phyloP scores from a whole-genome alignment of 2,888 invertebrate species.

The Quadroppia sp. region DNA sequence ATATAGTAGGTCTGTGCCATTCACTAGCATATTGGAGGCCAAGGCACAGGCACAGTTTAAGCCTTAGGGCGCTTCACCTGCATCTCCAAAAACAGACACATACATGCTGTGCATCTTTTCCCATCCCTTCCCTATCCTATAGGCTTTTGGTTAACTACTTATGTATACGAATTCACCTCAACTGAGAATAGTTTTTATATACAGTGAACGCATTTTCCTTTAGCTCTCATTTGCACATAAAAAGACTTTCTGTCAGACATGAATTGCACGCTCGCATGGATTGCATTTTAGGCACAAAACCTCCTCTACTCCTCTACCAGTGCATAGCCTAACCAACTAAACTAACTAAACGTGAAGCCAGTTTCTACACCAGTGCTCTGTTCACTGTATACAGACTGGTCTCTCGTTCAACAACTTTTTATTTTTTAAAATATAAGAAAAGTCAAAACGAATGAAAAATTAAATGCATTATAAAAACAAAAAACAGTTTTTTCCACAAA shows the following conservation, averaged over 20 bases:
- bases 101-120: constrained; percentile 28
- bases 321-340: constrained; percentile 21
- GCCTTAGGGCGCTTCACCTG: constrained; percentile 35
- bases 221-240: constrained; percentile 41
- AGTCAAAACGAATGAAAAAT: constrained; percentile 21
- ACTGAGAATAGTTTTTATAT: constrained; percentile 1
- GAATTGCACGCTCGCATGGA: constrained; percentile 30
- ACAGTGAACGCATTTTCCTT: constrained; percentile 35
- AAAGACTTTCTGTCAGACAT: constrained; percentile 36
- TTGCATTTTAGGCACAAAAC: background rate
- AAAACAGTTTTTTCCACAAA: background rate
- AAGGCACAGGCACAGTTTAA: constrained; percentile 20
- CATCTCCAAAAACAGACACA: constrained; percentile 21
- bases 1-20: background rate
- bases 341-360: constrained; percentile 23
- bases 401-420: constrained; percentile 30
- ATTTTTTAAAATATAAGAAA: background rate
- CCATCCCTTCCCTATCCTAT: constrained; percentile 21
- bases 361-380: background rate
- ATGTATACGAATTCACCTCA: constrained; percentile 21
- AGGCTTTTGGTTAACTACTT: constrained; percentile 28
- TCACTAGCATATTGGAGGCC: background rate
- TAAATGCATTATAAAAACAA: constrained; percentile 17
- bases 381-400: background rate
- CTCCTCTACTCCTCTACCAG: background rate